These are phyloP conservation scores for Enteromius argenteus DNA, from an alignment of 2,797 vertebrate species.

Conservation along the genomic window DNA sequence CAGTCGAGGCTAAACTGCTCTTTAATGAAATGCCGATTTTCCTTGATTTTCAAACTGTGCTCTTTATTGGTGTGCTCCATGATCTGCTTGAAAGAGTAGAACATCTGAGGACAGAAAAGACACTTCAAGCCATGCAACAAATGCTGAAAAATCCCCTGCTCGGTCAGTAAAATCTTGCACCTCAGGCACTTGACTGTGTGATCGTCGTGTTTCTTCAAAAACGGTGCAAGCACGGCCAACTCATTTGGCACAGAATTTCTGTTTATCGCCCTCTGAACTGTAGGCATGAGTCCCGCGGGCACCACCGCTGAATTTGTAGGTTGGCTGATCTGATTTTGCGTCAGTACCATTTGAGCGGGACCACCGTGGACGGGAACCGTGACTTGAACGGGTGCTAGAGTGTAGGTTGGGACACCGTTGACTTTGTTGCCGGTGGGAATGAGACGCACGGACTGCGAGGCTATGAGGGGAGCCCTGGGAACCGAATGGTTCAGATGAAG, in stretches of 20 bases:
- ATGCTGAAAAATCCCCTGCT: constrained; percentile 84
- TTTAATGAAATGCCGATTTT: constrained; percentile 79
- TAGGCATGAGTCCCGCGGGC: constrained; percentile 42
- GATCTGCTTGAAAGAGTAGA: constrained; percentile 83
- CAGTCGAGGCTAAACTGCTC: constrained; percentile 78
- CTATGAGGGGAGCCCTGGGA: constrained; percentile 76
- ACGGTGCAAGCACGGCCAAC: constrained; percentile 80
- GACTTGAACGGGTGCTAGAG: constrained; percentile 83
- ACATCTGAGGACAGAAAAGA: constrained; percentile 84
- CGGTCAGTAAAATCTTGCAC: constrained; percentile 80
- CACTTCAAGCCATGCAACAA: constrained; percentile 86
- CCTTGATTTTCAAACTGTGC: constrained; percentile 78
- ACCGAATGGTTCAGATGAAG: constrained; percentile 76
- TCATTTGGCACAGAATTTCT: constrained; percentile 66
- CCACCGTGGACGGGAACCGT: constrained; percentile 76
- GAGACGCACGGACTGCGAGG: constrained; percentile 81
- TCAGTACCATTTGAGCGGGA: constrained; percentile 71
- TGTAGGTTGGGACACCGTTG: constrained; percentile 88
- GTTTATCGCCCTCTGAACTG: constrained; percentile 27
- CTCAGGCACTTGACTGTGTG: constrained; percentile 80
- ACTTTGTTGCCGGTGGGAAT: constrained; percentile 88
- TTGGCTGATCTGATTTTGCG: constrained; percentile 70
- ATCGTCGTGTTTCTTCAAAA: constrained; percentile 82
- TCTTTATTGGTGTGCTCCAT: constrained; percentile 79
- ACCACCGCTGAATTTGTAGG: constrained; percentile 44